A percentile compares a stretch with the other conserved stretches of the same genome.
Conservation (phyloP, 1,140 invertebrate species). For the Oryzaephilus surinamensis region DNA sequence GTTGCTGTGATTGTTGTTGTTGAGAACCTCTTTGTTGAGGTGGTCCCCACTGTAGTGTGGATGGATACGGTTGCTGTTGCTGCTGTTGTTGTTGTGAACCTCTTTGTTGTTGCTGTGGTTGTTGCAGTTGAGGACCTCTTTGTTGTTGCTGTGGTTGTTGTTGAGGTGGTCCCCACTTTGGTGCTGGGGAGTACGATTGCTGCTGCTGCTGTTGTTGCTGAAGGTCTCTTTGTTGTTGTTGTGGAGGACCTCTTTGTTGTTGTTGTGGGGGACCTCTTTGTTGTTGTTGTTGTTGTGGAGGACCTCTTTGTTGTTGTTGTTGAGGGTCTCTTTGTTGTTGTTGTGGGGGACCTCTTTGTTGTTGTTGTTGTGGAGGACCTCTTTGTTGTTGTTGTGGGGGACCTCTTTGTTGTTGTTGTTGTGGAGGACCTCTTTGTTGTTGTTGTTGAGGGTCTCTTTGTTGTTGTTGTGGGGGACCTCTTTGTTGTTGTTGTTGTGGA, state of each 20-base stretch:
- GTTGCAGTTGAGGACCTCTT: not conserved
- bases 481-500: no score
- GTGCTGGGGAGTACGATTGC: not conserved
- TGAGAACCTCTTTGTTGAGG: constrained; percentile 5
- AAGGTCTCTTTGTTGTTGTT: not conserved
- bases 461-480: constrained; percentile 1
- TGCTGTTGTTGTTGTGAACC: constrained; percentile 3
- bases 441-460: not conserved
- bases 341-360: constrained; percentile 3
- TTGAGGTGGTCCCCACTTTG: not conserved
- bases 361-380: constrained; percentile 2
- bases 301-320: constrained; percentile 1
- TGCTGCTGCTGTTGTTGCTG: not conserved
- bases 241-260: constrained; percentile 3
- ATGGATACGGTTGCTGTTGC: constrained; percentile 3
- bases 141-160: constrained; percentile 6
- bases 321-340: constrained; percentile 5
- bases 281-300: constrained; percentile 3
- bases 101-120: constrained; percentile 4
- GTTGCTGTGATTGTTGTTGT: not conserved
- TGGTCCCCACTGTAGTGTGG: not conserved
- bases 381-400: constrained; percentile 2
- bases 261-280: not conserved
- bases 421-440: not conserved
- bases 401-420: not conserved